Evolutionary conservation across 2,113 vertebrate genomes (phyloP).

Genomic region (Apteryx mantelli): DNA sequence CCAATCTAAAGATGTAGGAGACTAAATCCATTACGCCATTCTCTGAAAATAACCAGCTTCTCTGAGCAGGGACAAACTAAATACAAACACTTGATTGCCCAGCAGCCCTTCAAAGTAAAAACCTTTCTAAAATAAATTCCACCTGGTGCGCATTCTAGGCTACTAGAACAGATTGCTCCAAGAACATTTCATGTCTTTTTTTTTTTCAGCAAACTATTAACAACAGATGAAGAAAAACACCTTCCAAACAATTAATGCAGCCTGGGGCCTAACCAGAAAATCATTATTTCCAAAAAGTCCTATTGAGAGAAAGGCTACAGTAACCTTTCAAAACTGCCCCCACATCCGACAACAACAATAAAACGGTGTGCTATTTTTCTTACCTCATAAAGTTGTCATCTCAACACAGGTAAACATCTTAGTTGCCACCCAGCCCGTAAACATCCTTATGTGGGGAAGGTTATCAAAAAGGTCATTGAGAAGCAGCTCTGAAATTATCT

Average conservation of each 20-base stretch:
- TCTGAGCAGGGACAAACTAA: neutral
- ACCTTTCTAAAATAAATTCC: constrained; percentile 14
- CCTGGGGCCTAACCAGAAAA: neutral
- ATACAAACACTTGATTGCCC: neutral
- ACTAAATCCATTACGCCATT: neutral
- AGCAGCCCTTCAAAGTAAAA: constrained; percentile 2
- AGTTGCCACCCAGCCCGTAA: constrained; percentile 40
- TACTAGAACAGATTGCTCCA: neutral
- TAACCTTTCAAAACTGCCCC: constrained; percentile 42
- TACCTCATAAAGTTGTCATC: constrained; percentile 63
- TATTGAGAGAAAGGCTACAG: constrained; percentile 11
- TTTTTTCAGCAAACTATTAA: neutral
- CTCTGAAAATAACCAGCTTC: neutral
- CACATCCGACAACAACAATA: constrained; percentile 34
- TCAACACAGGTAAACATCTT: constrained; percentile 25
- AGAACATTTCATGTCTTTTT: neutral
- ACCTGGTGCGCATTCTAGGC: neutral
- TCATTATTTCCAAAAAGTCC: constrained; percentile 20
- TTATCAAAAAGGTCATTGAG: constrained; percentile 55
- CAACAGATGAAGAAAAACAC: constrained; percentile 14
- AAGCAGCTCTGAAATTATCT: constrained; percentile 56
- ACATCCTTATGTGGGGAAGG: constrained; percentile 41
- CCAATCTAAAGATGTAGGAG: neutral
- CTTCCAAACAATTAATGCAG: constrained; percentile 19
- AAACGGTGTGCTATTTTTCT: constrained; percentile 33